Evolutionary conservation across 1,140 invertebrate species (phyloP).

Genomic region (Onthophagus taurus): DNA sequence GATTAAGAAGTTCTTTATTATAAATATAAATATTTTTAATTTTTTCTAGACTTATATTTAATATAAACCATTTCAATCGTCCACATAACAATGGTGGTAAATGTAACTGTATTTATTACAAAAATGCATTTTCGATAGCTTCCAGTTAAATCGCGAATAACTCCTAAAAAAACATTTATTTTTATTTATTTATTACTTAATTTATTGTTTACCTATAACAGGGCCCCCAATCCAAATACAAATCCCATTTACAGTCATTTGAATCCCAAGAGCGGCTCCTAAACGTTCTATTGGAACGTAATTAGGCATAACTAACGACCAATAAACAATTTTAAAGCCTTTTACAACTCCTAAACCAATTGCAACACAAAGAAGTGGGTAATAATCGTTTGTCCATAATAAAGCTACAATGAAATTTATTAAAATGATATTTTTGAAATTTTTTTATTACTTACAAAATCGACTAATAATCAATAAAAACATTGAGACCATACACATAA

Average conservation of each 20-base stretch:
- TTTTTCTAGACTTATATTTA: slow-evolving; percentile 1
- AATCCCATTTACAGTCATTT: slow-evolving; percentile 47
- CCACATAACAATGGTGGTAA: slow-evolving; percentile 3
- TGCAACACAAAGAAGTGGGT: slow-evolving; percentile 34
- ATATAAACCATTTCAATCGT: slow-evolving; percentile 3
- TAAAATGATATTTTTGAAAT: not conserved
- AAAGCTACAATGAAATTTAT: slow-evolving; percentile 16
- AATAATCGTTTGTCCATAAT: slow-evolving; percentile 16
- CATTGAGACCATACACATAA: slow-evolving; percentile 35
- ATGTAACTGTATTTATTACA: slow-evolving; percentile 9
- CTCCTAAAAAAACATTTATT: slow-evolving; percentile 1
- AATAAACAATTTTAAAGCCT: slow-evolving; percentile 55
- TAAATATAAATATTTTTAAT: not conserved
- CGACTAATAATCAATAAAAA: slow-evolving; percentile 30
- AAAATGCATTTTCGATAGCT: slow-evolving; percentile 8
- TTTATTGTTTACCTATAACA: slow-evolving; percentile 16
- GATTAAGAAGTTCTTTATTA: no score
- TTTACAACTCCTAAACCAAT: slow-evolving; percentile 52
- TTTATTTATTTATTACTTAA: not conserved
- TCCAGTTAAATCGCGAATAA: slow-evolving; percentile 6
- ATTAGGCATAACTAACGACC: slow-evolving; percentile 53
- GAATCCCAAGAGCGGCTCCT: slow-evolving; percentile 52
- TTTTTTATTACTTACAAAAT: slow-evolving; percentile 28
- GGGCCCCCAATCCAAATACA: slow-evolving; percentile 27
- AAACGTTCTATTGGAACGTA: slow-evolving; percentile 53